A percentile compares a stretch with the other conserved stretches of the same genome.
phyloP scores from a whole-genome alignment of 2,113 vertebrate genomes.

The Catagonus wagneri region DNA sequence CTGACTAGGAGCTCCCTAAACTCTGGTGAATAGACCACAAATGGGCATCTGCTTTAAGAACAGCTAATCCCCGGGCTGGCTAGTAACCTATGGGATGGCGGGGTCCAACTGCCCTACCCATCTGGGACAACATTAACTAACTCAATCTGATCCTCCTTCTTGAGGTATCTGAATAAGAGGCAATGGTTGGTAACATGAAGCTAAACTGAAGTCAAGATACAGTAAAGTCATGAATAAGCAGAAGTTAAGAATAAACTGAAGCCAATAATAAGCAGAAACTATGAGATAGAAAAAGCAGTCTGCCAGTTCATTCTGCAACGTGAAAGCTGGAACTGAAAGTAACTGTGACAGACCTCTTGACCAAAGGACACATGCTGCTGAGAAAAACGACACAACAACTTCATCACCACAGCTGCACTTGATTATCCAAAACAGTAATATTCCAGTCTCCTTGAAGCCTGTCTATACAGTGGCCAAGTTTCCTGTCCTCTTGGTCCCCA shows the following conservation, averaged over 20 bases:
- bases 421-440: neutral
- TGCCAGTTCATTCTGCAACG: neutral
- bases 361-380: neutral
- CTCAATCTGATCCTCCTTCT: neutral
- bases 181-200: neutral
- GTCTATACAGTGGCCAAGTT: neutral
- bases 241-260: conserved; percentile 15
- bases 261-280: conserved; percentile 26
- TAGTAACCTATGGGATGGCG: neutral
- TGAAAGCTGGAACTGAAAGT: neutral
- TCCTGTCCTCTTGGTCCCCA: neutral
- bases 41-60: neutral
- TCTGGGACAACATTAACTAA: neutral
- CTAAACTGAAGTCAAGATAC: neutral
- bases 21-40: neutral
- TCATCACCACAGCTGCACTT: neutral
- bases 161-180: neutral
- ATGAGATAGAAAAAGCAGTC: neutral
- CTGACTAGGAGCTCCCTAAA: neutral
- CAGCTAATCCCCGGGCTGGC: neutral
- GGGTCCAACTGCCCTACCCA: neutral
- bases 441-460: neutral
- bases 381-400: conserved; percentile 2
- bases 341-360: neutral
- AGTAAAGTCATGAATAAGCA: conserved; percentile 22